Percentiles rank a stretch among this genome's conserved stretches.
Conservation (phyloP, 2,797 vertebrate species). For the Clamator glandarius region DNA sequence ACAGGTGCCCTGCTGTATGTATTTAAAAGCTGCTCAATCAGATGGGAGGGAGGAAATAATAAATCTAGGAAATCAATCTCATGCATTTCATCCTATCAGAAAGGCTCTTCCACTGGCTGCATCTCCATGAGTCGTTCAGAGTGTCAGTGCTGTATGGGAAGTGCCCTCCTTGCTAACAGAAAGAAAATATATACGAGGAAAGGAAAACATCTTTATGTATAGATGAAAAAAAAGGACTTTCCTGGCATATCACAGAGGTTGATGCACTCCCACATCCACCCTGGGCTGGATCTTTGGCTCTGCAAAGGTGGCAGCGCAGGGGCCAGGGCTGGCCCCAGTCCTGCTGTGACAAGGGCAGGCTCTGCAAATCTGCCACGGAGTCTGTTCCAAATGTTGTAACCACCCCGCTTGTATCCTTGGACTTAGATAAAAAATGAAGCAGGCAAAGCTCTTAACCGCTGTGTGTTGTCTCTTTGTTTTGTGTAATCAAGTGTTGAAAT, state of each 20-base stretch:
- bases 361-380: neutral
- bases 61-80: neutral
- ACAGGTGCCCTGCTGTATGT: constrained; percentile 13
- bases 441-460: neutral
- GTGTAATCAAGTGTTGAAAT: constrained; percentile 47
- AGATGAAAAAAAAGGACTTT: neutral
- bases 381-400: neutral
- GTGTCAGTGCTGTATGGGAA: fast-evolving
- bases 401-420: fast-evolving
- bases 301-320: neutral
- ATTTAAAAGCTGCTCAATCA: neutral
- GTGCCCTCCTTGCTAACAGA: neutral
- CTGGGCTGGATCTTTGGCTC: neutral
- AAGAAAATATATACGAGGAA: neutral
- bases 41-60: neutral
- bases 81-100: neutral
- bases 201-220: neutral
- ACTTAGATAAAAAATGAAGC: neutral
- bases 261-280: neutral
- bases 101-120: neutral
- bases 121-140: neutral
- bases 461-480: constrained; percentile 41
- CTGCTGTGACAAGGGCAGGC: fast-evolving
- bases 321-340: neutral
- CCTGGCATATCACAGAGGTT: neutral